Conservation (phyloP, 1,140 invertebrate species). For the Scaptomyza hsui region DNA sequence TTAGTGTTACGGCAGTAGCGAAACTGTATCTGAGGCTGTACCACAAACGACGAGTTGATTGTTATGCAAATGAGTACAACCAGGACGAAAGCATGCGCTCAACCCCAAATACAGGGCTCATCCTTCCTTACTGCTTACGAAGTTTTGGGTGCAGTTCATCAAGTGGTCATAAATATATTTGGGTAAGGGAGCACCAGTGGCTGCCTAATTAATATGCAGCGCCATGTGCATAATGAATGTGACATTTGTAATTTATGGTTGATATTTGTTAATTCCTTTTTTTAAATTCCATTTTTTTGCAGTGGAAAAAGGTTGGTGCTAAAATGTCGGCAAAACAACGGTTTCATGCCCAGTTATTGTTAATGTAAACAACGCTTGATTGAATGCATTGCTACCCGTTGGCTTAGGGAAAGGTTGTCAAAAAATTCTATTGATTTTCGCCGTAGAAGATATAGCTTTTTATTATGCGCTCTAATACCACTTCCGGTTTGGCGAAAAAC, state of each 20-base stretch:
- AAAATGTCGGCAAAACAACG: conserved; percentile 75
- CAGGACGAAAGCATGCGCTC: conserved; percentile 65
- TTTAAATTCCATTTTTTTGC: conserved; percentile 21
- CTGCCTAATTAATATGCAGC: conserved; percentile 78
- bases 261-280: conserved; percentile 68
- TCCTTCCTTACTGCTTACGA: not conserved
- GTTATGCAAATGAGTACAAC: conserved; percentile 78
- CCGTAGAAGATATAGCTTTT: conserved; percentile 28
- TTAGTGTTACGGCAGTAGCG: conserved; percentile 12
- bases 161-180: conserved; percentile 80
- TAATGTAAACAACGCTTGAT: conserved; percentile 62
- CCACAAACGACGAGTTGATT: conserved; percentile 79
- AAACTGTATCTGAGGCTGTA: conserved; percentile 42
- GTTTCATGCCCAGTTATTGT: conserved; percentile 77
- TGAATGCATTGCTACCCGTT: conserved; percentile 17
- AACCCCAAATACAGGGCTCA: conserved; percentile 42
- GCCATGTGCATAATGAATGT: conserved; percentile 81
- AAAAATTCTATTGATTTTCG: conserved; percentile 45
- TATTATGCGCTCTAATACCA: conserved; percentile 37
- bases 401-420: not conserved
- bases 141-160: conserved; percentile 67
- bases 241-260: conserved; percentile 80
- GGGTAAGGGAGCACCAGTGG: conserved; percentile 17
- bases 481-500: conserved; percentile 64
- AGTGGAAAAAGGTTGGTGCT: conserved; percentile 54